Conservation (phyloP, 2,797 vertebrate genomes). For the Leptodactylus fallax region DNA sequence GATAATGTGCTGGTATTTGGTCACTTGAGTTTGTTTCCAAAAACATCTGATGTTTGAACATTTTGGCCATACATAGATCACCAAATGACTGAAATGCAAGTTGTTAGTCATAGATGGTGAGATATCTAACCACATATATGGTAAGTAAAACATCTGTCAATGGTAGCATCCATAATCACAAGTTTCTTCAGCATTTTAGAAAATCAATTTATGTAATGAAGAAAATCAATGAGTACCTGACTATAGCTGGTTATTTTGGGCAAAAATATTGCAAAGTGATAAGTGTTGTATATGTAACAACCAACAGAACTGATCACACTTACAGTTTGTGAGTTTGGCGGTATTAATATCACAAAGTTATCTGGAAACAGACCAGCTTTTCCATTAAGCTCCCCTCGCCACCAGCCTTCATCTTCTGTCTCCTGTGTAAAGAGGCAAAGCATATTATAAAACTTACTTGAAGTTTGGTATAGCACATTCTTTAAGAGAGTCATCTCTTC, state of each 20-base stretch:
- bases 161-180: background rate
- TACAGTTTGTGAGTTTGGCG: conserved; percentile 61
- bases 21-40: background rate
- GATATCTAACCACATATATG: background rate
- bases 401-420: conserved; percentile 88
- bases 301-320: background rate
- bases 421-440: conserved; percentile 71
- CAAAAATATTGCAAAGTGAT: background rate
- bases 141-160: background rate
- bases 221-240: background rate
- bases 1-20: background rate
- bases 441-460: background rate
- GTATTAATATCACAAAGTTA: conserved; percentile 87
- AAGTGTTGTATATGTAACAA: background rate
- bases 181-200: background rate
- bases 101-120: background rate
- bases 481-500: background rate
- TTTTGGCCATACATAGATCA: background rate
- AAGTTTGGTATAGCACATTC: background rate
- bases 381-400: conserved; percentile 86
- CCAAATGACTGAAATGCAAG: background rate
- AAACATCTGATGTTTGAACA: background rate
- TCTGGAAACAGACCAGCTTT: conserved; percentile 84
- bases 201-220: background rate
- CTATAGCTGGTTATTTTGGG: background rate